A percentile compares a stretch with the other conserved stretches of the same genome.
Conservation (phyloP, 2,797 vertebrate genomes). For the Smutsia gigantea region DNA sequence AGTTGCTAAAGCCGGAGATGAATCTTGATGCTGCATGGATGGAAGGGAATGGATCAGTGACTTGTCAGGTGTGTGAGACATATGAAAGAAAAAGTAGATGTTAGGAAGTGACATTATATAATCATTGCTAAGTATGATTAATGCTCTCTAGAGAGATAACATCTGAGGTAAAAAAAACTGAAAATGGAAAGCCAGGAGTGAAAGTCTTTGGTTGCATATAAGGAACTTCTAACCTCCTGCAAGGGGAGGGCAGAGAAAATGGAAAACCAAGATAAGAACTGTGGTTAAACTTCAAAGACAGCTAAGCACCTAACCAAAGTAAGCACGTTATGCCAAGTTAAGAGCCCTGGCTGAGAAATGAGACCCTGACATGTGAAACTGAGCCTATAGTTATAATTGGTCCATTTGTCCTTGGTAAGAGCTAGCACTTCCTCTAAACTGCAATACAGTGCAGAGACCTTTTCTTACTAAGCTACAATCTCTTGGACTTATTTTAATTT, state of each 20-base stretch:
- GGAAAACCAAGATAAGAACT: background rate
- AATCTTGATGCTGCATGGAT: background rate
- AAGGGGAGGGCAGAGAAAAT: background rate
- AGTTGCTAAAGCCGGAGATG: background rate
- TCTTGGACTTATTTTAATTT: background rate
- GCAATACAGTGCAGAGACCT: background rate
- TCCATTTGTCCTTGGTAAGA: background rate
- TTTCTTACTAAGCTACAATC: background rate
- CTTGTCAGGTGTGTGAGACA: background rate
- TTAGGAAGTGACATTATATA: background rate
- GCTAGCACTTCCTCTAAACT: background rate
- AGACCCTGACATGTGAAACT: background rate
- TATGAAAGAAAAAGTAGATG: background rate
- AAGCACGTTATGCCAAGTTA: background rate
- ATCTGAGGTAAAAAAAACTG: background rate
- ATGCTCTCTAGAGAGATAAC: background rate
- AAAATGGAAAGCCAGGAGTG: background rate
- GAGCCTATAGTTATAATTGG: background rate
- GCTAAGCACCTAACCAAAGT: background rate
- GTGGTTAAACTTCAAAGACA: background rate
- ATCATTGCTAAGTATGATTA: background rate
- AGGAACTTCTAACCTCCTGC: background rate
- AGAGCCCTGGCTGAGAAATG: background rate
- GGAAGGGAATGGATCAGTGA: background rate
- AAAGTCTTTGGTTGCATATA: background rate